Conservation (phyloP, 2,888 invertebrate species). For the Leptogaster cylindrica region DNA sequence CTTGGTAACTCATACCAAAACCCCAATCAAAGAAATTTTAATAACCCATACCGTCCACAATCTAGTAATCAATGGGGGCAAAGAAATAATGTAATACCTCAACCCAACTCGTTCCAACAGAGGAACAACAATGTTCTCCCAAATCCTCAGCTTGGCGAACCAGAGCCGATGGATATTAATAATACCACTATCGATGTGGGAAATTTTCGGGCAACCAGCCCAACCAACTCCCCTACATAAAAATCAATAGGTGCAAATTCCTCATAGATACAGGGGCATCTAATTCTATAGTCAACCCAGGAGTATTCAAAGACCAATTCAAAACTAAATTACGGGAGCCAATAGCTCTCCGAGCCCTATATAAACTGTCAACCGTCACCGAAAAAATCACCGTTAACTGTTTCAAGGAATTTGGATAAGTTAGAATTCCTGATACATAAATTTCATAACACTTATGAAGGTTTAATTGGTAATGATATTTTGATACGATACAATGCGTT, state of each 20-base stretch:
- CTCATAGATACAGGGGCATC: slow-evolving; percentile 9
- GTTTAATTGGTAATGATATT: slow-evolving; percentile 24
- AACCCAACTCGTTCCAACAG: background rate
- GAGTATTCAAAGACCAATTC: background rate
- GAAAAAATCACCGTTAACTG: background rate
- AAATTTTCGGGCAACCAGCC: background rate
- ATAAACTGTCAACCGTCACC: background rate
- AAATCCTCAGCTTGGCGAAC: background rate
- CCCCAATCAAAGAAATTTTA: background rate
- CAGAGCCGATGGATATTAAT: background rate
- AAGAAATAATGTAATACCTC: background rate
- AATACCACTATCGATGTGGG: background rate
- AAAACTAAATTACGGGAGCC: background rate
- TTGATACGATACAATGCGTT: background rate
- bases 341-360: background rate
- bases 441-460: slow-evolving; percentile 26
- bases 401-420: background rate
- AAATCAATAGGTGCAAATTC: background rate
- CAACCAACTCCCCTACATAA: background rate
- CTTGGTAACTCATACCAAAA: background rate
- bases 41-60: background rate
- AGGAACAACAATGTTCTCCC: background rate
- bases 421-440: background rate
- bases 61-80: background rate
- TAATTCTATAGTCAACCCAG: background rate